phyloP scores from a whole-genome alignment of 2,888 invertebrate genomes.

The Glomeris marginata region DNA sequence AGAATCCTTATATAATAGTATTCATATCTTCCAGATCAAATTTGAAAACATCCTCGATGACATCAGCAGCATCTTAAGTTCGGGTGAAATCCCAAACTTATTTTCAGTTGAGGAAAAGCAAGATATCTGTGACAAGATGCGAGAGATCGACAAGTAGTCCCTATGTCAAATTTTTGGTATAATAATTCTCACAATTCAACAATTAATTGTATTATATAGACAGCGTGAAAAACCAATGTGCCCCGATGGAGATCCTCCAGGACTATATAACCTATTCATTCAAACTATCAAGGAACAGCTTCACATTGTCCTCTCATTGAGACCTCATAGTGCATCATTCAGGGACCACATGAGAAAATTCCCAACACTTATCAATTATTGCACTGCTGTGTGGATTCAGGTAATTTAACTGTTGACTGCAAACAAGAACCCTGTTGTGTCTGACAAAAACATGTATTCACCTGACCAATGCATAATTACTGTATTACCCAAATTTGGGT shows the following conservation, averaged over 20 bases:
- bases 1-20: not conserved
- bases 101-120: slow-evolving; percentile 70
- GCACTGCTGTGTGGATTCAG: slow-evolving; percentile 93
- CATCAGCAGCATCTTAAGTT: slow-evolving; percentile 77
- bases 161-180: not conserved
- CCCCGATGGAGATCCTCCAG: slow-evolving; percentile 82
- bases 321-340: slow-evolving; percentile 73
- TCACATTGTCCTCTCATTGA: slow-evolving; percentile 78
- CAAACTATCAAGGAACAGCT: slow-evolving; percentile 75
- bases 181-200: not conserved
- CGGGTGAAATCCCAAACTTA: slow-evolving; percentile 86
- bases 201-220: slow-evolving; percentile 20
- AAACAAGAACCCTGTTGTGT: too few relatives aligned
- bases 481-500: too few relatives aligned
- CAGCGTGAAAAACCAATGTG: slow-evolving; percentile 33
- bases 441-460: not conserved
- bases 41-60: slow-evolving; percentile 87
- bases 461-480: not conserved
- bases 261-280: slow-evolving; percentile 81
- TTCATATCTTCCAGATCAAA: slow-evolving; percentile 47
- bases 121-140: slow-evolving; percentile 86
- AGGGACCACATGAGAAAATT: slow-evolving; percentile 72
- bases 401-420: too few relatives aligned
- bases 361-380: slow-evolving; percentile 84
- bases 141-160: slow-evolving; percentile 59